phyloP scores from a whole-genome alignment of 1,140 invertebrate genomes.

The Holcopasites calliopsidis region DNA sequence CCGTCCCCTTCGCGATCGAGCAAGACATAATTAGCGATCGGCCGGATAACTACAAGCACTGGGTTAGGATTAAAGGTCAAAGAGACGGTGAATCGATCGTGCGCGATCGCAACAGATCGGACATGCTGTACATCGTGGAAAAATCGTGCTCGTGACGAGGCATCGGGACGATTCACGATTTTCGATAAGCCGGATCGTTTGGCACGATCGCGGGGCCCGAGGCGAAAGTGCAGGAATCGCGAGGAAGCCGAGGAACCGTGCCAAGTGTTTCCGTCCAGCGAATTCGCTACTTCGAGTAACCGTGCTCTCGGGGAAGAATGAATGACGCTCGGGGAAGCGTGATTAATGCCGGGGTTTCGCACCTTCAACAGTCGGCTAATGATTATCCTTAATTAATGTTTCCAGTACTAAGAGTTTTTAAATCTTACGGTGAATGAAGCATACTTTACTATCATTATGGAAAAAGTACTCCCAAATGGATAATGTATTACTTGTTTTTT shows the following conservation, averaged over 20 bases:
- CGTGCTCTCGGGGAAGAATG: not conserved
- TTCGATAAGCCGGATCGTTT: constrained; percentile 40
- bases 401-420: not conserved
- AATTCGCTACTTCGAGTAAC: not conserved
- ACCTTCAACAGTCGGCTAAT: not conserved
- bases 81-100: constrained; percentile 29
- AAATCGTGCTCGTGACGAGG: constrained; percentile 26
- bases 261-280: not conserved
- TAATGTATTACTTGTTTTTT: too few species aligned
- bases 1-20: not conserved
- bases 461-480: too few species aligned
- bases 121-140: constrained; percentile 7
- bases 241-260: not conserved
- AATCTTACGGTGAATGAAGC: not conserved
- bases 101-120: constrained; percentile 30
- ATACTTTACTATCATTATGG: too few species aligned
- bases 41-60: constrained; percentile 6
- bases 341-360: not conserved
- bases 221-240: not conserved
- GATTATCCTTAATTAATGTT: constrained; percentile 8
- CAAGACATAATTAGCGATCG: constrained; percentile 36
- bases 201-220: constrained; percentile 13
- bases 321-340: not conserved
- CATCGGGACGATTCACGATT: constrained; percentile 39
- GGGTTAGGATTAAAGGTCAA: constrained; percentile 39